Evolutionary conservation across 2,113 vertebrate species (phyloP).

Genomic region (Dipodomys spectabilis): DNA sequence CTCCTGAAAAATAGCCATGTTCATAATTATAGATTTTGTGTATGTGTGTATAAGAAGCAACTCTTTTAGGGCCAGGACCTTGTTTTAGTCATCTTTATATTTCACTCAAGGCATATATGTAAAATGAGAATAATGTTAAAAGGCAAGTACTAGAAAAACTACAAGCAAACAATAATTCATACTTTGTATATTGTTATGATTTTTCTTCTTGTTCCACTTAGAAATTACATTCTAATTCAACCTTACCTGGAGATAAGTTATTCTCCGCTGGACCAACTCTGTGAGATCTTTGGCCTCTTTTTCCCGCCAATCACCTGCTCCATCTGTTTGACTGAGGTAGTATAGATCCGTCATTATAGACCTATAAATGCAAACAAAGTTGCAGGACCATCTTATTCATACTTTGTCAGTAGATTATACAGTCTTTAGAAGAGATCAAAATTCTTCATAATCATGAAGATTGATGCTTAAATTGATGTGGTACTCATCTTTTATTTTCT

Average conservation of each 20-base stretch:
- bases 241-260: conserved; percentile 97
- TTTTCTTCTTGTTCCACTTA: conserved; percentile 42
- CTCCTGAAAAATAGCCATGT: not conserved
- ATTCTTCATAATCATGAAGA: conserved; percentile 59
- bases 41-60: not conserved
- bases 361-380: conserved; percentile 84
- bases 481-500: conserved; percentile 55
- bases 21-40: not conserved
- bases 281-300: conserved; percentile 98
- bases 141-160: not conserved
- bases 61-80: not conserved
- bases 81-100: conserved; percentile 28
- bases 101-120: not conserved
- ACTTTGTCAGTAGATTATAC: conserved; percentile 36
- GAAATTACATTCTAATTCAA: conserved; percentile 46
- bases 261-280: conserved; percentile 96
- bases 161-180: conserved; percentile 20
- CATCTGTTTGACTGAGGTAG: conserved; percentile 99
- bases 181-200: conserved; percentile 30
- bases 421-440: not conserved
- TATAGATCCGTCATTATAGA: conserved; percentile 98
- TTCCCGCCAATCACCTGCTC: conserved; percentile 96
- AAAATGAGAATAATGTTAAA: conserved; percentile 47
- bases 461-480: not conserved
- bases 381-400: conserved; percentile 7